Evolutionary conservation across 2,888 invertebrate species (phyloP).

Genomic region (Aphidius colemani): DNA sequence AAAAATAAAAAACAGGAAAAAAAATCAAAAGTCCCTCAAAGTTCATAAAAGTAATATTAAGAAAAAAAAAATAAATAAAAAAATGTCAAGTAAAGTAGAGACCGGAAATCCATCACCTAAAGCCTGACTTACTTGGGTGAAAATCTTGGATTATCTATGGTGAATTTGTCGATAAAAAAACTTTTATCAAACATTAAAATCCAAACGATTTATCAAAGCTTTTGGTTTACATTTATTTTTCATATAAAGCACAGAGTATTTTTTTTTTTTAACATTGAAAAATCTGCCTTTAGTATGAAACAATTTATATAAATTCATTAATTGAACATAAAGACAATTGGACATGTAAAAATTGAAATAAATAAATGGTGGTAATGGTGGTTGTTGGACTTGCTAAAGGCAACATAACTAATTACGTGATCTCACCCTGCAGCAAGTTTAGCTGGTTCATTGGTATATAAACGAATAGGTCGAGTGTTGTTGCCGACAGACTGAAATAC

Average conservation of each 20-base stretch:
- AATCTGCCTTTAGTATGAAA: neutral
- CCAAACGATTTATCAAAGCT: slow-evolving; percentile 11
- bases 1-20: slow-evolving; percentile 11
- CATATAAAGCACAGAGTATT: neutral
- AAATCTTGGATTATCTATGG: slow-evolving; percentile 46
- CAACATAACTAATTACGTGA: slow-evolving; percentile 58
- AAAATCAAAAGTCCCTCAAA: slow-evolving; percentile 10
- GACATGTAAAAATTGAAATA: slow-evolving; percentile 8
- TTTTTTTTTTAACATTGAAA: neutral
- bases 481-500: slow-evolving; percentile 27
- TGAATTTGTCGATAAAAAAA: neutral
- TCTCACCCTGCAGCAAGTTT: slow-evolving; percentile 47
- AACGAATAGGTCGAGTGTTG: slow-evolving; percentile 21
- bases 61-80: slow-evolving; percentile 8
- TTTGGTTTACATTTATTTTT: neutral
- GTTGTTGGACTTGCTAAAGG: slow-evolving; percentile 46
- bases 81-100: slow-evolving; percentile 26
- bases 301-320: too few species aligned
- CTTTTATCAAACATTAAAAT: slow-evolving; percentile 20
- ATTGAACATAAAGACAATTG: slow-evolving; percentile 5
- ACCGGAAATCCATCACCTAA: slow-evolving; percentile 48
- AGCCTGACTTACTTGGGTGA: slow-evolving; percentile 48
- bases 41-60: neutral
- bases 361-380: slow-evolving; percentile 28
- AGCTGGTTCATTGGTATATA: slow-evolving; percentile 45